Percentiles rank a stretch among this genome's conserved stretches.
Conservation (phyloP, 2,888 invertebrate species). For the Patella caerulea region DNA sequence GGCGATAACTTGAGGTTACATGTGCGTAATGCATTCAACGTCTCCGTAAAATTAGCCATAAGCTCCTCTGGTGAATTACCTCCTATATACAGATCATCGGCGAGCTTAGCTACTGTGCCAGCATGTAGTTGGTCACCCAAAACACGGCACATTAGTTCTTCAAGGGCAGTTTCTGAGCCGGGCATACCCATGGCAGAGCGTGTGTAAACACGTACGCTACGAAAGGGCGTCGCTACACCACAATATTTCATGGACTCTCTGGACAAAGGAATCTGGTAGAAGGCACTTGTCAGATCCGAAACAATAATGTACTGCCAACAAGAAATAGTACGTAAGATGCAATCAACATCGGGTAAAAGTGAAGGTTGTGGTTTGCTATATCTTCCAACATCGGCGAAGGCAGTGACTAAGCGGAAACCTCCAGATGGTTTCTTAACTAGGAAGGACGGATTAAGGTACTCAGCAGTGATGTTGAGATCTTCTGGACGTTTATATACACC, state of each 20-base stretch:
- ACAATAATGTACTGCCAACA: constrained; percentile 44
- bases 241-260: constrained; percentile 37
- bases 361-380: too few relatives aligned
- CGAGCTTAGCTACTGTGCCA: constrained; percentile 36
- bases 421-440: constrained; percentile 42
- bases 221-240: constrained; percentile 41
- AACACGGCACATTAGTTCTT: constrained; percentile 41
- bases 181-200: constrained; percentile 48
- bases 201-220: constrained; percentile 38
- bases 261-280: constrained; percentile 43
- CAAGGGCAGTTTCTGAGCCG: constrained; percentile 42
- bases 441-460: constrained; percentile 51
- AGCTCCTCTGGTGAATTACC: constrained; percentile 34
- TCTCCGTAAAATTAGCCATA: constrained; percentile 28
- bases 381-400: constrained; percentile 36
- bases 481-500: constrained; percentile 42
- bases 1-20: constrained; percentile 7
- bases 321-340: constrained; percentile 34
- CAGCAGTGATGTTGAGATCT: constrained; percentile 33
- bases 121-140: constrained; percentile 36
- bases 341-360: constrained; percentile 30
- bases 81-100: constrained; percentile 43
- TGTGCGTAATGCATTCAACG: constrained; percentile 32
- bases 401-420: constrained; percentile 41
- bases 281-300: constrained; percentile 41